Conservation (phyloP, 2,797 vertebrate species). For the Phalloptychus januarius region DNA sequence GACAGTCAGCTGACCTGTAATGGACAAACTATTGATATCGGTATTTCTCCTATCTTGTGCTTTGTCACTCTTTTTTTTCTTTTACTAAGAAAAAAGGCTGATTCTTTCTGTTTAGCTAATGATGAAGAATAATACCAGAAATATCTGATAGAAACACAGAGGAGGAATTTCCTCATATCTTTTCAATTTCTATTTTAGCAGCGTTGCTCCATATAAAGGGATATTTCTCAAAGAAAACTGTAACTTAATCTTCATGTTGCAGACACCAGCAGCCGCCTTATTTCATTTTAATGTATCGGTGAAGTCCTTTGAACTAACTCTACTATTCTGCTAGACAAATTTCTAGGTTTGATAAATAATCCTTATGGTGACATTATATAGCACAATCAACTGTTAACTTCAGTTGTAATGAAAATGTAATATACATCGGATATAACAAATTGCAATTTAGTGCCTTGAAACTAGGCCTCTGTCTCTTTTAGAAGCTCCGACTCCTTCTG, state of each 20-base stretch:
- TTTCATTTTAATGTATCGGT: too few relatives aligned
- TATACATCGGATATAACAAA: too few relatives aligned
- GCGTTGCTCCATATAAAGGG: background rate
- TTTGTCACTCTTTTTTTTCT: conserved; percentile 87
- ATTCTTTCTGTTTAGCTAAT: conserved; percentile 10
- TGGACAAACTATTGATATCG: conserved; percentile 99
- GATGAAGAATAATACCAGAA: background rate
- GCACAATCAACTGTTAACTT: too few relatives aligned
- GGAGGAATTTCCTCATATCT: background rate
- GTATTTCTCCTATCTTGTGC: conserved; percentile 98
- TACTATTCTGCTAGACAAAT: background rate
- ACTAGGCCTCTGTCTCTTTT: too few relatives aligned
- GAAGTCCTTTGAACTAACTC: background rate
- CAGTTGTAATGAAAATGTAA: too few relatives aligned
- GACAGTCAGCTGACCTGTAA: conserved; percentile 99
- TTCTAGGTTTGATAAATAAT: background rate
- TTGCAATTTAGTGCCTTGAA: too few relatives aligned
- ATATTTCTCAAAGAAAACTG: too few relatives aligned
- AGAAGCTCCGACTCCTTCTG: too few relatives aligned
- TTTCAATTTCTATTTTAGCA: background rate
- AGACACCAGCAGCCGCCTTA: too few relatives aligned
- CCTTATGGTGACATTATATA: too few relatives aligned
- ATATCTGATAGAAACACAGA: background rate
- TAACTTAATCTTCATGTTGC: too few relatives aligned
- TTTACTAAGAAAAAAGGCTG: conserved; percentile 59